A percentile compares a stretch with the other conserved stretches of the same genome.
phyloP scores from a whole-genome alignment of 2,888 invertebrate genomes.

The Iphiclides podalirius region DNA sequence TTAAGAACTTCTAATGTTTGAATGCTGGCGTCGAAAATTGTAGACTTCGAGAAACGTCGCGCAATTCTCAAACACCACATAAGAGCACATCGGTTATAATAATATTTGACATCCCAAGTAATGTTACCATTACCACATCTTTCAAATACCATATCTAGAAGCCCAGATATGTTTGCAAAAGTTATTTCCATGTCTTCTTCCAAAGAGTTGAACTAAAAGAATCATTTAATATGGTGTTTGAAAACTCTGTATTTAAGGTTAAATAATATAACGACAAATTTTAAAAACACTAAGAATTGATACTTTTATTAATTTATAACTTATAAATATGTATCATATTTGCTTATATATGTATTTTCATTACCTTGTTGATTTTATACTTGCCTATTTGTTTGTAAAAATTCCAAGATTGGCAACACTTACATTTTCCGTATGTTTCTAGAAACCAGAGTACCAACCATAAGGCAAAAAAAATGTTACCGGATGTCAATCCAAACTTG shows the following conservation, averaged over 20 bases:
- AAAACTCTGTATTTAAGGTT: no score
- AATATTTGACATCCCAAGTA: constrained; percentile 11
- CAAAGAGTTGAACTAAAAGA: background rate
- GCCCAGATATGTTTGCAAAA: no score
- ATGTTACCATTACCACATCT: constrained; percentile 11
- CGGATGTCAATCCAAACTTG: constrained; percentile 48
- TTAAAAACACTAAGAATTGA: no score
- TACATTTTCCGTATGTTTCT: constrained; percentile 60
- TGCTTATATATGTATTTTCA: no score
- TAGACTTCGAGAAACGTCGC: constrained; percentile 29
- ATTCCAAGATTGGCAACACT: constrained; percentile 40
- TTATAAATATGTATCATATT: no score
- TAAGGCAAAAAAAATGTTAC: constrained; percentile 31
- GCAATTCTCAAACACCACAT: constrained; percentile 7
- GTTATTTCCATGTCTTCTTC: background rate
- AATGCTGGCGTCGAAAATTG: constrained; percentile 12
- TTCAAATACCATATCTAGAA: no score
- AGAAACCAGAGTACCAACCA: constrained; percentile 54
- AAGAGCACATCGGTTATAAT: background rate
- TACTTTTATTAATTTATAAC: no score
- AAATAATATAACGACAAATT: no score
- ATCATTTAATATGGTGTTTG: no score
- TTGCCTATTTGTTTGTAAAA: constrained; percentile 7
- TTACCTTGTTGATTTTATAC: no score
- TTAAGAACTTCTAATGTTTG: background rate